A percentile compares a stretch with the other conserved stretches of the same genome.
Evolutionary conservation across 1,140 invertebrate species (phyloP).

Genomic region (Trinorchestia longiramus): DNA sequence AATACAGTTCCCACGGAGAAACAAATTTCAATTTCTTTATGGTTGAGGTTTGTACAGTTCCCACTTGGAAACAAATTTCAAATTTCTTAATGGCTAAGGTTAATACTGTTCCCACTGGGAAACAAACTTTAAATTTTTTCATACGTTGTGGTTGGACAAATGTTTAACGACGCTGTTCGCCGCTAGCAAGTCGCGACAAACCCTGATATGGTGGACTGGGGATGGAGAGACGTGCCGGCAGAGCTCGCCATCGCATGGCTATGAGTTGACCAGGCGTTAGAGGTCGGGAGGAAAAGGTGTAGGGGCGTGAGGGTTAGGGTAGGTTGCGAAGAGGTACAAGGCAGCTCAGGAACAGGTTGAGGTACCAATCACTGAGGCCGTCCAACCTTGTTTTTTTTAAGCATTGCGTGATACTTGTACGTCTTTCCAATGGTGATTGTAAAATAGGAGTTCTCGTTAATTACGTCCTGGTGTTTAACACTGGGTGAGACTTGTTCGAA

Average conservation of each 20-base stretch:
- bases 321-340: slow-evolving; percentile 42
- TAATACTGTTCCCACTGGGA: too few species aligned
- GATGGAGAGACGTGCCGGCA: not conserved
- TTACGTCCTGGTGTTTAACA: slow-evolving; percentile 42
- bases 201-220: not conserved
- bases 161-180: not conserved
- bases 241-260: not conserved
- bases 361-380: slow-evolving; percentile 52
- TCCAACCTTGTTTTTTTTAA: slow-evolving; percentile 45
- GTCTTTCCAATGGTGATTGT: slow-evolving; percentile 47
- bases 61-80: too few species aligned
- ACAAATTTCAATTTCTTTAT: too few species aligned
- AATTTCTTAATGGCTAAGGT: too few species aligned
- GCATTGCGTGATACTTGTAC: slow-evolving; percentile 44
- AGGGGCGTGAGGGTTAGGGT: not conserved
- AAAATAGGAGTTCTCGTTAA: slow-evolving; percentile 34
- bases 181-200: not conserved
- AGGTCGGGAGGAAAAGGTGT: not conserved
- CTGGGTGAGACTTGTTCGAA: slow-evolving; percentile 33
- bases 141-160: not conserved
- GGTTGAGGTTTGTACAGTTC: too few species aligned
- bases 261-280: not conserved
- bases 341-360: slow-evolving; percentile 48
- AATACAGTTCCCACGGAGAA: too few species aligned
- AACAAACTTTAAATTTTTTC: not conserved